Conservation (phyloP, 2,113 vertebrate genomes). For the human region GRCh38 chr13:91701501-91702000, state of each 20-base stretch:
- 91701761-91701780: neutral
- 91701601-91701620: too few species aligned
- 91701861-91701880: neutral
- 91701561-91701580: too few species aligned
- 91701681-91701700: neutral
- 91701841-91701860: neutral
- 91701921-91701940: neutral
- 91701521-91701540: neutral
- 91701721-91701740: neutral
- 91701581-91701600: neutral
- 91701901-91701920: neutral
- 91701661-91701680: neutral
- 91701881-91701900: neutral
- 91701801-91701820: neutral
- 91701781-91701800: neutral
- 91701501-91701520: neutral
- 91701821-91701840: neutral
- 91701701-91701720: neutral
- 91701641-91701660: too few species aligned
- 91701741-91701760: neutral
- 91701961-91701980: neutral
- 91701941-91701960: neutral
- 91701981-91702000: neutral
- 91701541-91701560: too few species aligned
- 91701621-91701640: too few species aligned